Conservation (phyloP, 2,888 invertebrate genomes). For the Odontocerum albicorne region DNA sequence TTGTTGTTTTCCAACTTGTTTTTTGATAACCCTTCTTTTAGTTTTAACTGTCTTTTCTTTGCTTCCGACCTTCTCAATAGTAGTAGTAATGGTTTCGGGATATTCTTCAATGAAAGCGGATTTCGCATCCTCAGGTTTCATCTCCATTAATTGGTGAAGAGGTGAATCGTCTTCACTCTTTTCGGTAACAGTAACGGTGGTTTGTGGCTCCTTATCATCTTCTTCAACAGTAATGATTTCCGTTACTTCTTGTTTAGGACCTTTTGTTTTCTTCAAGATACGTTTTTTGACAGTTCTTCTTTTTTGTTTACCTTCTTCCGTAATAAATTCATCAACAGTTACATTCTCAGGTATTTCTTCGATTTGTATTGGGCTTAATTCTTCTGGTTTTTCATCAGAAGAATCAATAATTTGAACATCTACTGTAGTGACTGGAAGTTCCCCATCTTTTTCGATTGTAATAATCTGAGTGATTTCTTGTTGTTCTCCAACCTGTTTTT, state of each 20-base stretch:
- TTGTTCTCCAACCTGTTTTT: slow-evolving; percentile 44
- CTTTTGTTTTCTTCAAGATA: slow-evolving; percentile 45
- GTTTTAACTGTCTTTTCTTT: slow-evolving; percentile 42
- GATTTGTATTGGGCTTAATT: too few species aligned
- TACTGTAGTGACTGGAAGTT: slow-evolving; percentile 41
- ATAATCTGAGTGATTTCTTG: slow-evolving; percentile 45
- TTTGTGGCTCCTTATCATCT: slow-evolving; percentile 42
- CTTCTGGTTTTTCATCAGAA: slow-evolving; percentile 40
- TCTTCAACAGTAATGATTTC: slow-evolving; percentile 44
- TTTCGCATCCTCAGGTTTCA: too few species aligned
- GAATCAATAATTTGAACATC: too few species aligned
- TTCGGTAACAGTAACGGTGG: slow-evolving; percentile 31
- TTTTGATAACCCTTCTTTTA: slow-evolving; percentile 51
- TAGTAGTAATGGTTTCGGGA: slow-evolving; percentile 38
- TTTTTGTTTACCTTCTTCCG: slow-evolving; percentile 40
- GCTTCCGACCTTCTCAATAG: slow-evolving; percentile 38
- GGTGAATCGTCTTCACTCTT: too few species aligned
- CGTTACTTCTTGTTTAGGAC: slow-evolving; percentile 46
- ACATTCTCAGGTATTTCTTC: slow-evolving; percentile 42
- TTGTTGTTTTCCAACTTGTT: slow-evolving; percentile 47
- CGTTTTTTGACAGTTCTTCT: slow-evolving; percentile 45
- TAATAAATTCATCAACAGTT: slow-evolving; percentile 39
- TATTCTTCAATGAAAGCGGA: slow-evolving; percentile 37
- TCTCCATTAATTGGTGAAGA: too few species aligned
- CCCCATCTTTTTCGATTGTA: slow-evolving; percentile 44